phyloP scores from a whole-genome alignment of 1,140 invertebrate genomes.

The Aphelinus certus region DNA sequence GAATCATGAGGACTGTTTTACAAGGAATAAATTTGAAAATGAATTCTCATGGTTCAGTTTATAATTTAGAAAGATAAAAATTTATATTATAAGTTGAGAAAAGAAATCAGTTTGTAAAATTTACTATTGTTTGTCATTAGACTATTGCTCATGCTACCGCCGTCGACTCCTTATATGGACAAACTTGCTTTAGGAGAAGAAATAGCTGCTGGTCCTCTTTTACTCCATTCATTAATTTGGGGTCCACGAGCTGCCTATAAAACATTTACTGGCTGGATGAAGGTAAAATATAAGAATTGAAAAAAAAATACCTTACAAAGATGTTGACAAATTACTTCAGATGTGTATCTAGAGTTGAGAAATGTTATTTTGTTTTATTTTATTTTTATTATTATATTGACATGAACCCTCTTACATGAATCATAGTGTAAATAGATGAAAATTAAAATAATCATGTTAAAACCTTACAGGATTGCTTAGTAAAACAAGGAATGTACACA shows the following conservation, averaged over 20 bases:
- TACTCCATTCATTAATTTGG: slow-evolving; percentile 81
- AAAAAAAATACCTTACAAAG: slow-evolving; percentile 8
- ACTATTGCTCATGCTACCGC: slow-evolving; percentile 82
- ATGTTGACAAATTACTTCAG: slow-evolving; percentile 5
- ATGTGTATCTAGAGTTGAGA: no score
- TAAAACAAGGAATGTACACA: slow-evolving; percentile 88
- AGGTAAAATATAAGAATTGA: slow-evolving; percentile 54
- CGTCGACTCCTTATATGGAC: slow-evolving; percentile 87
- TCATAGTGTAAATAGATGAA: not conserved
- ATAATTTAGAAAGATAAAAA: not conserved
- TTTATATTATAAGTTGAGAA: slow-evolving; percentile 20
- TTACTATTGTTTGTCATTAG: slow-evolving; percentile 54
- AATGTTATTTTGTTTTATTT: no score
- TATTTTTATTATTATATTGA: not conserved
- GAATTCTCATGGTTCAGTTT: no score
- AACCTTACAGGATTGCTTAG: slow-evolving; percentile 76
- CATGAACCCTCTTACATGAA: no score
- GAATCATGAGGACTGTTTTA: not conserved
- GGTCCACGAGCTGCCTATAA: slow-evolving; percentile 73
- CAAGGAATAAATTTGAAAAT: not conserved
- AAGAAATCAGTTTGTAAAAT: not conserved
- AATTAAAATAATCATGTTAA: slow-evolving; percentile 1
- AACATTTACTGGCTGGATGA: slow-evolving; percentile 75
- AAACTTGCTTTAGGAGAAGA: slow-evolving; percentile 74
- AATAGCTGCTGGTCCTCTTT: slow-evolving; percentile 67